Evolutionary conservation across 2,797 vertebrate species (phyloP).

Genomic region (Danio albolineatus): DNA sequence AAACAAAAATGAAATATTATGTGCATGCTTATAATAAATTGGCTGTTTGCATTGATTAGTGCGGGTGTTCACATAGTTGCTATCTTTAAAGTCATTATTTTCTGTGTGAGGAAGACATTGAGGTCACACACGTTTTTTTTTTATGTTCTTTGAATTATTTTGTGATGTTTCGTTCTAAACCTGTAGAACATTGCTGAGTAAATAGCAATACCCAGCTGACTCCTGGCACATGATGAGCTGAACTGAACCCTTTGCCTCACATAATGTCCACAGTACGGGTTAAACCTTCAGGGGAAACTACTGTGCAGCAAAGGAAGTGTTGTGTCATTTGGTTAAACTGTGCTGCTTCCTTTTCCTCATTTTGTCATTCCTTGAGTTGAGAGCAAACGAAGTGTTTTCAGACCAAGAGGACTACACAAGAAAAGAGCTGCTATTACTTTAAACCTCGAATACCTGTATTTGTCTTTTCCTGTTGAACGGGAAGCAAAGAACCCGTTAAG

Average conservation of each 20-base stretch:
- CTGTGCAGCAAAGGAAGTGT: conserved; percentile 59
- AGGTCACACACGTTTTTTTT: neutral
- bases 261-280: conserved; percentile 17
- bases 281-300: conserved; percentile 56
- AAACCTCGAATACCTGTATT: conserved; percentile 6
- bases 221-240: neutral
- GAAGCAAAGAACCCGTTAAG: neutral
- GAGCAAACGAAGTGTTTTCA: conserved; percentile 30
- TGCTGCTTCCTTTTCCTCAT: conserved; percentile 63
- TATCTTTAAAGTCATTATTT: too few relatives aligned
- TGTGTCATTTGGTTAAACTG: conserved; percentile 59
- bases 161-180: neutral
- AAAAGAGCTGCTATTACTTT: conserved; percentile 23
- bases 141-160: neutral
- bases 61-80: too few relatives aligned
- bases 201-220: conserved; percentile 4
- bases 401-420: conserved; percentile 32
- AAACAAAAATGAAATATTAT: too few relatives aligned
- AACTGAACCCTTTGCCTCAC: conserved; percentile 1
- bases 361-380: conserved; percentile 56
- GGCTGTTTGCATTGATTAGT: too few relatives aligned
- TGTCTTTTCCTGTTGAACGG: conserved; percentile 9
- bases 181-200: conserved; percentile 6
- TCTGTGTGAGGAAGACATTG: too few relatives aligned
- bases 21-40: too few relatives aligned